Percentiles rank a stretch among this genome's conserved stretches.
These are phyloP conservation scores for Branchipolynoe longqiensis DNA, from an alignment of 2,888 invertebrate genomes.

Conservation along the genomic window DNA sequence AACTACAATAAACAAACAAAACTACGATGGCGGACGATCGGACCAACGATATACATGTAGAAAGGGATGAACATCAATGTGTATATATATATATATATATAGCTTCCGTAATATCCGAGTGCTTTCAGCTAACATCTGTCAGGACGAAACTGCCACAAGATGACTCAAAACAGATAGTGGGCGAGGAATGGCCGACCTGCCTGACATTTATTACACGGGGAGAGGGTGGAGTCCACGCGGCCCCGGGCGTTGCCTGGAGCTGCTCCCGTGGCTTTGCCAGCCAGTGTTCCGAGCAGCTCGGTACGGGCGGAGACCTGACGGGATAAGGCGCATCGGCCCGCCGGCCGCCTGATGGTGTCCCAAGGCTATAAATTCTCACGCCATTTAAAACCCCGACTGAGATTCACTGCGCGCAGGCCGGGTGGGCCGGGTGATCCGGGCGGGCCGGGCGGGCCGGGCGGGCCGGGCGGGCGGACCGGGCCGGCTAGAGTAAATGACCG, in stretches of 20 bases:
- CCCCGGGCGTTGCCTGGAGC: background rate
- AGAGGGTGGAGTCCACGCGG: background rate
- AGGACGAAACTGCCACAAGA: no score
- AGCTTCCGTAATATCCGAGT: no score
- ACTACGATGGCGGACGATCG: no score
- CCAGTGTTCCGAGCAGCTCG: background rate
- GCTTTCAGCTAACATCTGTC: no score
- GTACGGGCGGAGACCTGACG: background rate
- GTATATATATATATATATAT: no score
- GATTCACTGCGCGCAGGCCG: background rate
- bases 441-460: no score
- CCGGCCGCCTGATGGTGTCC: background rate
- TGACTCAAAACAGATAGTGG: no score
- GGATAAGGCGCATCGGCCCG: background rate
- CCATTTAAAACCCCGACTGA: background rate
- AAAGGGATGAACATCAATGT: no score
- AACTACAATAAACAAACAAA: no score
- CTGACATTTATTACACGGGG: background rate
- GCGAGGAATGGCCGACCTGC: background rate
- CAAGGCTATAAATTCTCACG: background rate
- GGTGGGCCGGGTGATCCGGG: background rate
- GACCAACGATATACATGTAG: no score
- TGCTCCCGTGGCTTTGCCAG: background rate
- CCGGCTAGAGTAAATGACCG: no score
- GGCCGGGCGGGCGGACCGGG: no score